Evolutionary conservation across 2,113 vertebrate genomes (phyloP).

Genomic region (Tympanuchus pallidicinctus): DNA sequence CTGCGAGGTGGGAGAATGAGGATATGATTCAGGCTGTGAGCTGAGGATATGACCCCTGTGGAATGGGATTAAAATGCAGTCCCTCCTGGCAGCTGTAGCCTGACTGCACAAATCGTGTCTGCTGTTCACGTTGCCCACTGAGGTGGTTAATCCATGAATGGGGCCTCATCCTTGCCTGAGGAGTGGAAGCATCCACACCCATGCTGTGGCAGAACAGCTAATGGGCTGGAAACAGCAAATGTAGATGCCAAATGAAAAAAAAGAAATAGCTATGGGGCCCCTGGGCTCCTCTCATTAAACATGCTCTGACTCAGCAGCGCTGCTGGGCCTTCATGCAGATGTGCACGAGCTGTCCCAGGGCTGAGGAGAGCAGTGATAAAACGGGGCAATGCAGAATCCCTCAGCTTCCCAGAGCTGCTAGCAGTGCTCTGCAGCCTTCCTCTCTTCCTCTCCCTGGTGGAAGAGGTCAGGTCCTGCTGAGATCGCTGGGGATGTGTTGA

Average conservation of each 20-base stretch:
- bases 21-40: constrained; percentile 7
- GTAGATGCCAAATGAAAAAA: background rate
- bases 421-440: background rate
- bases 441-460: too few species aligned
- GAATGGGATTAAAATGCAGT: background rate
- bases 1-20: background rate
- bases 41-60: constrained; percentile 22
- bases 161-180: background rate
- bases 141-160: constrained; percentile 52
- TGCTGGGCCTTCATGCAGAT: background rate
- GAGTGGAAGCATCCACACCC: constrained; percentile 41
- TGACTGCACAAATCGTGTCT: background rate
- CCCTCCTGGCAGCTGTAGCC: constrained; percentile 1
- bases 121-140: constrained; percentile 6
- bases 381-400: background rate
- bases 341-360: accelerated
- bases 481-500: background rate
- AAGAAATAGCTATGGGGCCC: background rate
- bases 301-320: background rate
- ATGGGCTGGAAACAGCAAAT: constrained; percentile 26
- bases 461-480: accelerated
- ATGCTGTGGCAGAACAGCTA: background rate
- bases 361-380: background rate
- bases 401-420: background rate
- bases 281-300: background rate